phyloP scores from a whole-genome alignment of 2,113 vertebrate genomes.

The Poeciliopsis prolifica region DNA sequence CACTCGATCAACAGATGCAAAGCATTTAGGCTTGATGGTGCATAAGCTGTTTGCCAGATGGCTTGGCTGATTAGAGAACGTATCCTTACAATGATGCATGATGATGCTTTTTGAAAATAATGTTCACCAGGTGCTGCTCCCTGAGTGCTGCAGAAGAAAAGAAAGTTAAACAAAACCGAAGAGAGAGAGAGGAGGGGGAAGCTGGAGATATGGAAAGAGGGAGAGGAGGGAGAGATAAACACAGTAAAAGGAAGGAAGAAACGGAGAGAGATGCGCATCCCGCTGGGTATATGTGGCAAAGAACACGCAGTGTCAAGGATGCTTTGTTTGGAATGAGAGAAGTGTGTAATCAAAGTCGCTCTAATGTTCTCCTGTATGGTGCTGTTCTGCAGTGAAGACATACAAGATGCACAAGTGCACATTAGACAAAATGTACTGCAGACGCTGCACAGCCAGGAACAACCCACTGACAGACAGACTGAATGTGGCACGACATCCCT shows the following conservation, averaged over 20 bases:
- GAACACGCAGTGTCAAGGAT: conserved; percentile 49
- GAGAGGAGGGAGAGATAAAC: background rate
- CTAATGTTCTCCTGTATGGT: conserved; percentile 56
- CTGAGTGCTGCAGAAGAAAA: conserved; percentile 63
- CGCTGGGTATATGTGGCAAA: conserved; percentile 37
- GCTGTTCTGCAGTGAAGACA: conserved; percentile 36
- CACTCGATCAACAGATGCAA: conserved; percentile 81
- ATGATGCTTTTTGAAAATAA: conserved; percentile 80
- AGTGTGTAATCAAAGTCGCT: conserved; percentile 70
- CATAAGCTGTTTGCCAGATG: conserved; percentile 81
- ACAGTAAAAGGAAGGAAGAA: conserved; percentile 2
- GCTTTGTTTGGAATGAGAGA: conserved; percentile 62
- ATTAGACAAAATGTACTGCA: conserved; percentile 53
- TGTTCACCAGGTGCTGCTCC: conserved; percentile 77
- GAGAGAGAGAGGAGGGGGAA: background rate
- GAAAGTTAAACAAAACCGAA: conserved; percentile 62
- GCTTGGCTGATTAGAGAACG: conserved; percentile 79
- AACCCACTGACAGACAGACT: conserved; percentile 33
- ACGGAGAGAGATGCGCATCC: conserved; percentile 33
- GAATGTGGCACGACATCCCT: conserved; percentile 37
- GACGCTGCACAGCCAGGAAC: conserved; percentile 53
- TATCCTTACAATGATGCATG: conserved; percentile 80
- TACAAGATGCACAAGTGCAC: conserved; percentile 51
- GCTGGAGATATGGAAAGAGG: conserved; percentile 10
- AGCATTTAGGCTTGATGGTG: conserved; percentile 80